phyloP scores from a whole-genome alignment of 2,888 invertebrate species.

The Anthoptus insignis region DNA sequence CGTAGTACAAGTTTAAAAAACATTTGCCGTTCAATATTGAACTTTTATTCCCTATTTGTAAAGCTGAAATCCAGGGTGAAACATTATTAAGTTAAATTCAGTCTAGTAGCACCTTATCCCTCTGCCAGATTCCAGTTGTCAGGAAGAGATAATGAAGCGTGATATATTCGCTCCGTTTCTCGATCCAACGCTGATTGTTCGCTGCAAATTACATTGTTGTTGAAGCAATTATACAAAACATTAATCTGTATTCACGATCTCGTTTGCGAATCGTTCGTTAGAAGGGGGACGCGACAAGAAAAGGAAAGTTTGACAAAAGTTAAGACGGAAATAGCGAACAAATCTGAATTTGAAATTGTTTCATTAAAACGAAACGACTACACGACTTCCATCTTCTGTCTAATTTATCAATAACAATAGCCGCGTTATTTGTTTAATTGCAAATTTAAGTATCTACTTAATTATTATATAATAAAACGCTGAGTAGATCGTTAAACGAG shows the following conservation, averaged over 20 bases:
- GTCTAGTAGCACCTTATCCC: conserved; percentile 23
- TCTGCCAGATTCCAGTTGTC: conserved; percentile 31
- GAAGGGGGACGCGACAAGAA: conserved; percentile 66
- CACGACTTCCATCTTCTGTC: conserved; percentile 24
- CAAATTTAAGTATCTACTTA: conserved; percentile 6
- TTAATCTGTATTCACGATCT: conserved; percentile 63
- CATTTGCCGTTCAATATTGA: not conserved
- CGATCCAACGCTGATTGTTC: conserved; percentile 38
- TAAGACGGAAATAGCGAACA: conserved; percentile 44
- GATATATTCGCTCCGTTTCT: conserved; percentile 37
- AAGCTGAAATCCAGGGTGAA: not conserved
- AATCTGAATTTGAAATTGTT: conserved; percentile 34
- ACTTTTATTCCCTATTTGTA: not conserved
- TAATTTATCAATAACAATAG: conserved; percentile 28
- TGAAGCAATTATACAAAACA: conserved; percentile 77
- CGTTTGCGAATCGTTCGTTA: conserved; percentile 78
- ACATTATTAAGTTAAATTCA: conserved; percentile 23
- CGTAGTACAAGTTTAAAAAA: not conserved
- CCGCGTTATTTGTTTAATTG: conserved; percentile 7
- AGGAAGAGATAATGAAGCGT: conserved; percentile 37
- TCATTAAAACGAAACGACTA: conserved; percentile 27
- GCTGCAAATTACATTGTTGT: conserved; percentile 51
- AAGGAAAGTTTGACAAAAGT: conserved; percentile 78
- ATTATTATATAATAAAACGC: not conserved
- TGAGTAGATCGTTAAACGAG: not conserved